These are phyloP conservation scores for Forficula auricularia DNA, from an alignment of 1,140 invertebrate genomes.

Conservation along the genomic window DNA sequence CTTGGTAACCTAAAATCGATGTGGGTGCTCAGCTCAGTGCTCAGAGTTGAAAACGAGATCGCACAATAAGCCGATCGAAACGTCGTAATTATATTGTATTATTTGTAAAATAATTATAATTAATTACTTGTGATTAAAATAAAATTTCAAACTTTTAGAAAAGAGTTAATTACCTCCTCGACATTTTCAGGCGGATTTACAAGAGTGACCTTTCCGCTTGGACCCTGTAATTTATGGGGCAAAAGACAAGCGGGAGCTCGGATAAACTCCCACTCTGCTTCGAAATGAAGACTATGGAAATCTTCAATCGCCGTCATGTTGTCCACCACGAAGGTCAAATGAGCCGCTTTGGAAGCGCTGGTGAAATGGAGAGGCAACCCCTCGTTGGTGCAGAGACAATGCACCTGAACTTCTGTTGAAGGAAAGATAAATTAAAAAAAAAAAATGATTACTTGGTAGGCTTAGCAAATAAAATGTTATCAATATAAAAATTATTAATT, in stretches of 20 bases:
- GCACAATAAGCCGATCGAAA: too few species aligned
- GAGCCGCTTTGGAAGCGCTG: too few species aligned
- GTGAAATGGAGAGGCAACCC: conserved; percentile 7
- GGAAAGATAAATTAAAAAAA: too few species aligned
- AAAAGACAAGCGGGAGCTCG: conserved; percentile 45
- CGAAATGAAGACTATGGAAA: conserved; percentile 64
- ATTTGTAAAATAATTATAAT: too few species aligned
- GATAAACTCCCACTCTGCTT: conserved; percentile 66
- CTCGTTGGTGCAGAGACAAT: conserved; percentile 50
- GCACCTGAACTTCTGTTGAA: conserved; percentile 32
- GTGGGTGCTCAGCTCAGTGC: too few species aligned
- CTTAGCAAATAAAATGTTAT: too few species aligned
- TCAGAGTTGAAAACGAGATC: too few species aligned
- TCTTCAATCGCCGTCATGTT: conserved; percentile 71
- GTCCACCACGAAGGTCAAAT: conserved; percentile 31
- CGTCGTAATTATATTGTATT: too few species aligned
- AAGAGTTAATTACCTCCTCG: conserved; percentile 28
- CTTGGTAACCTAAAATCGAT: too few species aligned
- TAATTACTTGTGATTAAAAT: too few species aligned
- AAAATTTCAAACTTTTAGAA: neutral
- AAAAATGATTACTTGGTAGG: too few species aligned
- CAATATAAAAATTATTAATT: too few species aligned
- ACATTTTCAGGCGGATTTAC: conserved; percentile 33
- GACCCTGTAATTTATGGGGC: conserved; percentile 45
- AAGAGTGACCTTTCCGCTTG: conserved; percentile 56